Evolutionary conservation across 2,888 invertebrate species (phyloP).

Genomic region (Digitonthophagus gazella): DNA sequence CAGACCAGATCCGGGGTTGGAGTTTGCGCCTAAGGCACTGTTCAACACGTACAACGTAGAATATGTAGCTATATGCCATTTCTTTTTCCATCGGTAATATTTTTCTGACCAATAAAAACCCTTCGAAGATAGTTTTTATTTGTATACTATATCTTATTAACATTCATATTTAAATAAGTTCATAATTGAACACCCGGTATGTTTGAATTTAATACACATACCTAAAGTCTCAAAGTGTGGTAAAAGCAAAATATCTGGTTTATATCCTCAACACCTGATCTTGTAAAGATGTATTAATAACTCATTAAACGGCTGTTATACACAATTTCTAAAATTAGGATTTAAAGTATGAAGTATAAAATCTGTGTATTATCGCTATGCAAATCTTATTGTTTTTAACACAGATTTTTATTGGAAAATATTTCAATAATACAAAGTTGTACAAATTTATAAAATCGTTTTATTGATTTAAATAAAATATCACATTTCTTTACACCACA

Average conservation of each 20-base stretch:
- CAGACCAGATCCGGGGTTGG: slow-evolving; percentile 26
- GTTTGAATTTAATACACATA: background rate
- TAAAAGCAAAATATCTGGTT: background rate
- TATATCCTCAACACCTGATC: background rate
- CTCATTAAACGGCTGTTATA: background rate
- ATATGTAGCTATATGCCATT: background rate
- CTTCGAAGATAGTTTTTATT: no score
- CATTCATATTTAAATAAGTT: no score
- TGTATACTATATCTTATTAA: no score
- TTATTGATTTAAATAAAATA: background rate
- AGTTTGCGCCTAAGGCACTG: slow-evolving; percentile 24
- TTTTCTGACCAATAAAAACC: no score
- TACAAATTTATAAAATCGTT: background rate
- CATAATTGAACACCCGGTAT: background rate
- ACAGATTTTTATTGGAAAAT: background rate
- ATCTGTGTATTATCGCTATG: no score
- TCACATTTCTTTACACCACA: background rate
- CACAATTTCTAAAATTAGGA: background rate
- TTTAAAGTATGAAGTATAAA: background rate
- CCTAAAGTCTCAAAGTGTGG: background rate
- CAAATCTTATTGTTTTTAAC: no score
- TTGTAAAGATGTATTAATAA: background rate
- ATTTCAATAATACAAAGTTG: background rate
- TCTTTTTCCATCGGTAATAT: no score
- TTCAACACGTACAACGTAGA: slow-evolving; percentile 20